Conservation (phyloP, 2,113 vertebrate species). For the Anser cygnoides region DNA sequence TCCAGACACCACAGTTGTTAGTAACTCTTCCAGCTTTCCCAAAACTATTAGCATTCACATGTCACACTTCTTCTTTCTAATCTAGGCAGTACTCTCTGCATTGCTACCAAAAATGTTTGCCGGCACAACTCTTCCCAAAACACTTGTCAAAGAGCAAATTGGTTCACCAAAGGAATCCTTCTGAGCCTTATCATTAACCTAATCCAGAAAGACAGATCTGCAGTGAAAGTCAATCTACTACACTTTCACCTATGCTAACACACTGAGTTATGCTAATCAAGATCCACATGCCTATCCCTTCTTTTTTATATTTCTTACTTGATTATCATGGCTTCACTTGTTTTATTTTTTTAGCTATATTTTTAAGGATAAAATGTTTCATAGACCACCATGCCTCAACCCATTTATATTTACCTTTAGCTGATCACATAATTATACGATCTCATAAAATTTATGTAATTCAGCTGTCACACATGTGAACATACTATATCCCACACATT, state of each 20-base stretch:
- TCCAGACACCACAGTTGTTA: too few relatives aligned
- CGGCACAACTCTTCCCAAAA: too few relatives aligned
- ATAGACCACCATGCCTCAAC: not conserved
- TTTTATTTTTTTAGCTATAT: too few relatives aligned
- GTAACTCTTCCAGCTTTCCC: too few relatives aligned
- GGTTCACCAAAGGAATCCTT: not conserved
- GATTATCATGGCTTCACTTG: not conserved
- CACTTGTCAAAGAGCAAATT: not conserved
- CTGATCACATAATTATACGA: not conserved
- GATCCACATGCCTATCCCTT: not conserved
- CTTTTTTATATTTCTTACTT: not conserved
- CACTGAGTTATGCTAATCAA: not conserved
- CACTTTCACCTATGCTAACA: not conserved
- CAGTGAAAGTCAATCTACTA: not conserved
- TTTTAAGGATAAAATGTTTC: not conserved
- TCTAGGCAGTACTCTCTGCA: too few relatives aligned
- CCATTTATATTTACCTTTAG: not conserved
- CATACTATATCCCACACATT: not conserved
- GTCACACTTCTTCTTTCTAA: too few relatives aligned
- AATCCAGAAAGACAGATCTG: not conserved
- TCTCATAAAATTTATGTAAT: not conserved
- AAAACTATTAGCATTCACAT: too few relatives aligned
- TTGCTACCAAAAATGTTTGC: not conserved
- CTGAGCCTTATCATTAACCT: not conserved
- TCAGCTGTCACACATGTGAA: not conserved